Conservation (phyloP, 2,113 vertebrate species). For the Clarias macrocephalus region DNA sequence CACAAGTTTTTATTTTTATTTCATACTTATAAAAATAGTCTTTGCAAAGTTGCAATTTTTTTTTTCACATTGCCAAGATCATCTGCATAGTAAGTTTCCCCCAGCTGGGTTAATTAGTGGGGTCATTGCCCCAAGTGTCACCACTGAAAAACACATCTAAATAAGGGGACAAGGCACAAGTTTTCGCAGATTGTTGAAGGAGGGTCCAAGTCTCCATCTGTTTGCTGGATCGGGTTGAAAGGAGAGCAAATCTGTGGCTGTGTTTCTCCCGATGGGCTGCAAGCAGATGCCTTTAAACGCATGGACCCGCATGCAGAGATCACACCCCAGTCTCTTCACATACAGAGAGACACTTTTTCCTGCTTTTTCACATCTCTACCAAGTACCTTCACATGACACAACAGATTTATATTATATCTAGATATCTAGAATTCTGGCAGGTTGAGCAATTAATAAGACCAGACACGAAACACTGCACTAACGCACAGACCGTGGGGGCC, state of each 20-base stretch:
- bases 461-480: conserved; percentile 9
- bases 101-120: conserved; percentile 42
- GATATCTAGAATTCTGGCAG: neutral
- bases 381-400: neutral
- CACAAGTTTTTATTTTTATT: no score
- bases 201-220: conserved; percentile 46
- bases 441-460: conserved; percentile 28
- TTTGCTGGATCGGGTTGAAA: conserved; percentile 44
- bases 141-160: conserved; percentile 2
- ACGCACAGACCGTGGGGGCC: neutral
- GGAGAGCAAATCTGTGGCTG: conserved; percentile 32
- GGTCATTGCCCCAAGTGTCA: conserved; percentile 6
- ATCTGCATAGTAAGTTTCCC: conserved; percentile 1
- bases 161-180: conserved; percentile 3
- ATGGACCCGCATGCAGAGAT: conserved; percentile 23
- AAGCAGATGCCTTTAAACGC: conserved; percentile 31
- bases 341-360: neutral
- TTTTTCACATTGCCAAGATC: neutral
- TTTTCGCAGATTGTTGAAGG: conserved; percentile 11
- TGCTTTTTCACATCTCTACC: neutral
- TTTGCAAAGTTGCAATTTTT: neutral
- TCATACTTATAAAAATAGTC: neutral
- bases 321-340: neutral
- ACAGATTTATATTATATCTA: neutral
- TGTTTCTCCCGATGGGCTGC: conserved; percentile 31